Percentiles rank a stretch among this genome's conserved stretches.
phyloP scores from a whole-genome alignment of 2,888 invertebrate species.

The Caenorhabditis japonica region DNA sequence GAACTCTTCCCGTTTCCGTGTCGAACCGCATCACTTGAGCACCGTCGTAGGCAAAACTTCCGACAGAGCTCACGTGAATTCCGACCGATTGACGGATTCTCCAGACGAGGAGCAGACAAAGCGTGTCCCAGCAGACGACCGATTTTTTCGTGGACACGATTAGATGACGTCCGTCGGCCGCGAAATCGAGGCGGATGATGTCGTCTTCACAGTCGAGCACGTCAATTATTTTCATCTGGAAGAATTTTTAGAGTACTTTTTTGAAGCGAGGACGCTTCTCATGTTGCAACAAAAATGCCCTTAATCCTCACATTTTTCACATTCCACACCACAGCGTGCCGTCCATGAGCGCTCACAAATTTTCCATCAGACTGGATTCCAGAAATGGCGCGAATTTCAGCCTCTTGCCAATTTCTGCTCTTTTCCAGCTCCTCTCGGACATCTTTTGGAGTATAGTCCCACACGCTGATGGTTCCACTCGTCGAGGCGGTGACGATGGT shows the following conservation, averaged over 20 bases:
- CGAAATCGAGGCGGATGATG: conserved; percentile 17
- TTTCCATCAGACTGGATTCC: conserved; percentile 38
- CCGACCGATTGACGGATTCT: conserved; percentile 38
- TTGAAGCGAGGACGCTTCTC: background rate
- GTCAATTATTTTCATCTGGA: conserved; percentile 53
- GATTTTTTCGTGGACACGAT: conserved; percentile 37
- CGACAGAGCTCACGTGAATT: conserved; percentile 7
- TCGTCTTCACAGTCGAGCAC: conserved; percentile 36
- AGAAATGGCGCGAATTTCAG: conserved; percentile 33
- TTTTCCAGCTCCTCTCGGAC: conserved; percentile 34
- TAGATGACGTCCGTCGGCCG: conserved; percentile 27
- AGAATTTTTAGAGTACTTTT: background rate
- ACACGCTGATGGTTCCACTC: conserved; percentile 44
- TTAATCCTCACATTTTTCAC: conserved; percentile 42
- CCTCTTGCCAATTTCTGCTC: conserved; percentile 47
- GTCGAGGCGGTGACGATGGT: conserved; percentile 45
- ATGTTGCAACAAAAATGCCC: background rate
- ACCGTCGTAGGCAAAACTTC: conserved; percentile 35
- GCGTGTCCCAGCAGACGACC: conserved; percentile 52
- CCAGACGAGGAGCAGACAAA: conserved; percentile 33
- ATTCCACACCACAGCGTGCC: conserved; percentile 47
- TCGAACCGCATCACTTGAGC: conserved; percentile 52
- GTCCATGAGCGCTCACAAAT: conserved; percentile 40
- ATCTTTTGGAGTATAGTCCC: conserved; percentile 40
- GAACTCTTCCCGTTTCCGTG: conserved; percentile 35